Evolutionary conservation across 2,888 invertebrate genomes (phyloP).

Genomic region (Drosophila neutralis): DNA sequence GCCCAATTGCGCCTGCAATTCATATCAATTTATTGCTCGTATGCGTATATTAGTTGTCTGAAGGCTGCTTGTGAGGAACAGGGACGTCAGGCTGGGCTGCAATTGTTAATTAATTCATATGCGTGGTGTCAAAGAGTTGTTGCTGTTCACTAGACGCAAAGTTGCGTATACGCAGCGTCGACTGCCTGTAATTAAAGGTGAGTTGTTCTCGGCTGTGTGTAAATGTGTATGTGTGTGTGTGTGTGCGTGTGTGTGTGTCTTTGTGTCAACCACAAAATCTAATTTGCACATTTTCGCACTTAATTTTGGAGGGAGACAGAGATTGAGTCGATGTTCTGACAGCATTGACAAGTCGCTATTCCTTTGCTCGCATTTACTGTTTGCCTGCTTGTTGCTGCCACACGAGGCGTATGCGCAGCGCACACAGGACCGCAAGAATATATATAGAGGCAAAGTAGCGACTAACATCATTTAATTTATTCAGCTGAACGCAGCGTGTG

Average conservation of each 20-base stretch:
- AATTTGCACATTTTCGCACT: constrained; percentile 74
- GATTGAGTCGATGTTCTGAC: constrained; percentile 50
- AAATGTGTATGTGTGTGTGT: constrained; percentile 15
- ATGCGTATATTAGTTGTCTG: constrained; percentile 20
- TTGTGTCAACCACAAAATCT: constrained; percentile 60
- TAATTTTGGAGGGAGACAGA: constrained; percentile 47
- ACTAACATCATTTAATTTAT: constrained; percentile 71
- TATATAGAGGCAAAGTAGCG: constrained; percentile 54
- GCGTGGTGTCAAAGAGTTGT: constrained; percentile 56
- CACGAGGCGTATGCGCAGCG: constrained; percentile 52
- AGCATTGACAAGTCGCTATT: constrained; percentile 47
- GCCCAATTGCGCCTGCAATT: neutral
- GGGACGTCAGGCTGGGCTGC: constrained; percentile 29
- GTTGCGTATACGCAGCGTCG: constrained; percentile 45
- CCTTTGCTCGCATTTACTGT: constrained; percentile 8
- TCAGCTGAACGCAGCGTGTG: constrained; percentile 48
- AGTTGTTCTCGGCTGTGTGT: constrained; percentile 16
- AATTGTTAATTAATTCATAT: constrained; percentile 73
- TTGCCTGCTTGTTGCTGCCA: constrained; percentile 19
- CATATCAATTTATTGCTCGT: neutral
- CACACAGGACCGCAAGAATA: constrained; percentile 45
- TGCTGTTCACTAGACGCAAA: constrained; percentile 25
- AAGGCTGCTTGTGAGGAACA: constrained; percentile 22
- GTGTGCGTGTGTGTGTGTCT: constrained; percentile 12
- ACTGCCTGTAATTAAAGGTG: constrained; percentile 55